Evolutionary conservation across 2,113 vertebrate genomes (phyloP), one percentile per base, ranked within the genome.

Genomic region (Ascaphus truei): DNA sequence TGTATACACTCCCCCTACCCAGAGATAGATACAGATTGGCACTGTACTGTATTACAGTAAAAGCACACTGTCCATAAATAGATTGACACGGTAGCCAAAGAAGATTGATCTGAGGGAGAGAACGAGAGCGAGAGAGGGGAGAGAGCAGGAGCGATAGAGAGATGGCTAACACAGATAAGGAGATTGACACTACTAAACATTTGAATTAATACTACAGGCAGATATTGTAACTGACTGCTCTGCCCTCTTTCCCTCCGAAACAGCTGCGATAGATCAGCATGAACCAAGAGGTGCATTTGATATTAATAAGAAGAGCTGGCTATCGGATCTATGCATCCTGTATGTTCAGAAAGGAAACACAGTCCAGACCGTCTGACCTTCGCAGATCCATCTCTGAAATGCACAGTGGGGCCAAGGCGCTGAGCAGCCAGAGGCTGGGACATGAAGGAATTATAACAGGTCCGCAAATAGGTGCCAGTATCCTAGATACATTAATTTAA

Each of bases 321-420:
- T 11, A 29, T 18, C 36, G 50, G 33, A 39, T 53, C 48, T 55
- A 12, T 29, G 20, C 27, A 13, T 63, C 23, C 37, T n/a, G n/a
- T n/a, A n/a, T n/a, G 26, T 16, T 47, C 26, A 18, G 34, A 25
- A 43, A 55, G 9, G 33, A 16, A 53, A 12, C 25, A 22, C 15
- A 41, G 27, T 4, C 12, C 64, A 33, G 64, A 57, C 64, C 23
- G 51, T 34, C 37, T 67, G 64, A 57, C 64, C 64, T 67, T 67
- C 64, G 16, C 64, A 55, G 13, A n/a, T 20, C 51, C 15, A 31
- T 26, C 53, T 57, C 3, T 31, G 39, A 56, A n/a, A 47, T 15
- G 16, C 18, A 7, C 37, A 31, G 29, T 6, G 52, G 50, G 36
- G 16, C 27, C 20, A 50, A 18, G 13, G 16, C 26, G 30, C 27